Evolutionary conservation across 1,140 invertebrate genomes (phyloP), one percentile per base, ranked within the genome.

Genomic region (Diploscapter pachys): DNA sequence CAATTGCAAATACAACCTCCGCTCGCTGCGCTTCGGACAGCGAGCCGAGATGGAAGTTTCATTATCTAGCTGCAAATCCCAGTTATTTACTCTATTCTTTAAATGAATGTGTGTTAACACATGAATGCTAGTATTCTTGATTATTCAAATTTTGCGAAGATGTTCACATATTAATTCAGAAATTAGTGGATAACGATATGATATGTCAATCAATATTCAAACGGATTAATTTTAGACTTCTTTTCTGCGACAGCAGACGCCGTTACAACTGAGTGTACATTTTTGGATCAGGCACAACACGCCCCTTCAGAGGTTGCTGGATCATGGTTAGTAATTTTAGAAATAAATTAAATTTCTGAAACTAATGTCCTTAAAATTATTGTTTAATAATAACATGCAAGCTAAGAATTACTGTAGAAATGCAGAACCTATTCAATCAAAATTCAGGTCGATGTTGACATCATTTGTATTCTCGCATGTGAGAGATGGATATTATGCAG

Each of bases 261-360:
- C 8, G 72, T 82, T 48, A 80, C 81, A 54, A 82, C 81, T 9
- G 81, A 82, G 72, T 82, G 81, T 67, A 72, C 81, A 53, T 82
- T 79, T 61, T 61, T 79, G 4, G 78, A 79, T 72, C 63, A 67
- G 63, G 78, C 78, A 11, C 66, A 71, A n/a, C 78, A 79, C 71
- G 57, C 72, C n/a, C 61, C 78, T 8, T 71, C 66, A 63, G 78
- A 79, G 49, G 78, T 77, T 4, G 75, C 75, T n/a, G 63, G 56
- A 3, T 57, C 75, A 31, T 76, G 75, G 75, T 72, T 4, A 5
- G 56, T 52, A 59, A 59, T 59, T 59, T 2, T 59, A 59, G 31
- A 59, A 59, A 59, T 31, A 59, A 59, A 11, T 59, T 59, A 59
- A 31, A 11, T 59, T 59, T 59, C 31, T 59, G 9, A 59, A 59